Conservation (phyloP, 2,888 invertebrate species). For the Lepidochrysops patricia region DNA sequence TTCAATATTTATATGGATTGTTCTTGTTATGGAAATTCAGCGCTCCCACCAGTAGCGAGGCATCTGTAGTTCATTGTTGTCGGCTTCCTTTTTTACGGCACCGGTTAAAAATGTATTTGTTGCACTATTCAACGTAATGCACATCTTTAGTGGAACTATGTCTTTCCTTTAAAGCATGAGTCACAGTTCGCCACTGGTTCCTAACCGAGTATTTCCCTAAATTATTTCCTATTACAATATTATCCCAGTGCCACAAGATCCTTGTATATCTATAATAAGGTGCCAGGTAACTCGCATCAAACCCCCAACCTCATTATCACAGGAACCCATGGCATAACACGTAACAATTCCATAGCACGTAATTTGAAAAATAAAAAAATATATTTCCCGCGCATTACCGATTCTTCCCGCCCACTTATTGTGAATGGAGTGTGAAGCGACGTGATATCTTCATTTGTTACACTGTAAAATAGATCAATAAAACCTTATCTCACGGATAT, state of each 20-base stretch:
- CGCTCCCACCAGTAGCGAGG: no score
- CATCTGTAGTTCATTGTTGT: no score
- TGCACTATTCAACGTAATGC: not conserved
- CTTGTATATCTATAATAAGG: no score
- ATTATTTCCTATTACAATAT: no score
- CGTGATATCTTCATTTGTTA: not conserved
- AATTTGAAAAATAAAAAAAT: slow-evolving; percentile 15
- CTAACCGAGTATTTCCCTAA: no score
- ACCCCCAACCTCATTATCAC: not conserved
- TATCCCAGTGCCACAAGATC: no score
- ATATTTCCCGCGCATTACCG: slow-evolving; percentile 53
- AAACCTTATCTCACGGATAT: not conserved
- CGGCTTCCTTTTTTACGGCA: no score
- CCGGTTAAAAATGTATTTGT: no score
- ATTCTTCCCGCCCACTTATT: slow-evolving; percentile 61
- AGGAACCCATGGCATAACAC: not conserved
- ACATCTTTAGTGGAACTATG: no score
- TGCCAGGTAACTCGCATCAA: no score
- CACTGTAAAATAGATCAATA: slow-evolving; percentile 11
- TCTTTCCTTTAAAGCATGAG: no score
- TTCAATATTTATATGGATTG: slow-evolving; percentile 21
- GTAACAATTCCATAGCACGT: not conserved
- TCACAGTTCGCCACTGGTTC: no score
- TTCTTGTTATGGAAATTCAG: slow-evolving; percentile 3
- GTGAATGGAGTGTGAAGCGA: not conserved